Conservation (phyloP, 2,797 vertebrate genomes). For the Sternarchorhynchus goeldii region DNA sequence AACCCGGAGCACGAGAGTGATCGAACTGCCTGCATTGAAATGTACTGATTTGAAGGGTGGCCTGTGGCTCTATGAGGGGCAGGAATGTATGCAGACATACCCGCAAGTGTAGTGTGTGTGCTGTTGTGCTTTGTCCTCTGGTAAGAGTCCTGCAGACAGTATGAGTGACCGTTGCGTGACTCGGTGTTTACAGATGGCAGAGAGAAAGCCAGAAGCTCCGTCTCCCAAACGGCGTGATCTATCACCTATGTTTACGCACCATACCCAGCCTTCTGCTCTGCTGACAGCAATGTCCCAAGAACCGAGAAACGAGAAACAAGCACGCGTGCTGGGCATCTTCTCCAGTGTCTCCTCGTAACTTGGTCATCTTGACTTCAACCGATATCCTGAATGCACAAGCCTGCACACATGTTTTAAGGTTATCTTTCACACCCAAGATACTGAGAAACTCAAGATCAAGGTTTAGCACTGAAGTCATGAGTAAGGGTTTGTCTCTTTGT, state of each 20-base stretch:
- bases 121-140: slow-evolving; percentile 33
- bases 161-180: slow-evolving; percentile 24
- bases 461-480: neutral
- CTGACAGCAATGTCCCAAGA: neutral
- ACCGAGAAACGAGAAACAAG: neutral
- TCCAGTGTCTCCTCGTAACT: neutral
- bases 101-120: neutral
- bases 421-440: neutral
- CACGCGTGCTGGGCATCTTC: neutral
- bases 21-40: no score
- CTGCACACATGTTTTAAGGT: slow-evolving; percentile 4
- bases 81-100: no score
- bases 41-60: no score
- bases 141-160: slow-evolving; percentile 29
- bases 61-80: no score
- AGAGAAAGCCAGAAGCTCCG: slow-evolving; percentile 5
- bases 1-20: no score
- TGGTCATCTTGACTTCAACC: neutral
- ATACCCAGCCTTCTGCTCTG: neutral
- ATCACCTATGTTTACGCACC: neutral
- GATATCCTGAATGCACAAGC: neutral
- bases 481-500: no score
- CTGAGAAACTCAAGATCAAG: neutral
- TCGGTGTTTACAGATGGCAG: slow-evolving; percentile 36
- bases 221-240: neutral